phyloP scores from a whole-genome alignment of 1,140 invertebrate genomes.

The Ditylenchus dipsaci region DNA sequence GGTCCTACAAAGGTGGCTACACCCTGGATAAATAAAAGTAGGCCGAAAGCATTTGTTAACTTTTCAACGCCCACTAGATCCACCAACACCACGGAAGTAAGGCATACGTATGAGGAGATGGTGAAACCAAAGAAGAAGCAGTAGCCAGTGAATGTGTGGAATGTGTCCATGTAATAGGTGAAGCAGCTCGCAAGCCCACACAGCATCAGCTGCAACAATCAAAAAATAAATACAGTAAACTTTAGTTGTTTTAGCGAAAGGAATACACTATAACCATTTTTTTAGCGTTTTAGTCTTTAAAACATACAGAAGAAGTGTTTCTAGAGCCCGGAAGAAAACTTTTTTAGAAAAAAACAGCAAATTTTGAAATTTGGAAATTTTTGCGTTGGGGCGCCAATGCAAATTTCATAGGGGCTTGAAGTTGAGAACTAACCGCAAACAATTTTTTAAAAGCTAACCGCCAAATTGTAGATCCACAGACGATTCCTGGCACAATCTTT shows the following conservation, averaged over 20 bases:
- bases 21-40: constrained; percentile 87
- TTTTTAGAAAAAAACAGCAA: no score
- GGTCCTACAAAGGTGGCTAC: constrained; percentile 77
- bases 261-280: no score
- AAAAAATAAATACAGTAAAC: no score
- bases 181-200: constrained; percentile 72
- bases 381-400: no score
- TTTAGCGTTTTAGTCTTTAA: no score
- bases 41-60: constrained; percentile 90
- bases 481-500: constrained; percentile 70
- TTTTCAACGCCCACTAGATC: constrained; percentile 88
- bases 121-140: constrained; percentile 74
- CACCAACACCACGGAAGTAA: constrained; percentile 85
- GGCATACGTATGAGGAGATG: constrained; percentile 83
- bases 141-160: constrained; percentile 77
- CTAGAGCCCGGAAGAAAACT: no score
- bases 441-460: neutral
- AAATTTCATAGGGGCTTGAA: no score
- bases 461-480: constrained; percentile 65
- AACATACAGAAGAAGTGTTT: no score
- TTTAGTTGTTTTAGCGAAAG: no score
- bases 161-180: constrained; percentile 72
- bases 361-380: no score
- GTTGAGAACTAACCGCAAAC: no score
- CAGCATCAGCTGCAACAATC: constrained; percentile 68